A percentile compares a stretch with the other conserved stretches of the same genome.
Conservation (phyloP, 2,797 vertebrate genomes). For the Petrocephalus sullivani region DNA sequence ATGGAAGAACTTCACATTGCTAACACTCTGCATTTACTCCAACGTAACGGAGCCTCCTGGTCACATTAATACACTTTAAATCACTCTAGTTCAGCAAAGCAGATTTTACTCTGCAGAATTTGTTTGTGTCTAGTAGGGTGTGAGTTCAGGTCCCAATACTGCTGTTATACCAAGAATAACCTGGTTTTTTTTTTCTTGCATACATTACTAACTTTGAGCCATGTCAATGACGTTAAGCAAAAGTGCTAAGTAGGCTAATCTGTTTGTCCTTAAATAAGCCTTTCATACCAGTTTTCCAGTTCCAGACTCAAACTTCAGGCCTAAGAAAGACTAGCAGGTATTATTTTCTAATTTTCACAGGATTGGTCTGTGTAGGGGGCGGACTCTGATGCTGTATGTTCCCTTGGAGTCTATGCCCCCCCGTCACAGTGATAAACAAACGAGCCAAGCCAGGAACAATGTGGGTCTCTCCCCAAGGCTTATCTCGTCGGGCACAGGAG, state of each 20-base stretch:
- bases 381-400: conserved; percentile 11
- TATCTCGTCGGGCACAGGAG: conserved; percentile 69
- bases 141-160: neutral
- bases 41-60: neutral
- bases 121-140: neutral
- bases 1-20: neutral
- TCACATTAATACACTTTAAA: neutral
- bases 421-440: conserved; percentile 71
- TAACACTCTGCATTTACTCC: neutral
- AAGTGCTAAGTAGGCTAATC: neutral
- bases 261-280: neutral
- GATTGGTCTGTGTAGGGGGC: neutral
- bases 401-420: conserved; percentile 43
- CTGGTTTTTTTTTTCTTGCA: neutral
- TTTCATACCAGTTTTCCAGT: neutral
- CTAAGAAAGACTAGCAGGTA: neutral
- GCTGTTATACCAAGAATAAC: neutral
- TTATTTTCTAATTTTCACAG: neutral
- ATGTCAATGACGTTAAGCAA: neutral
- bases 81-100: neutral
- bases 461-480: conserved; percentile 59
- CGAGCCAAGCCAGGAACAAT: conserved; percentile 64
- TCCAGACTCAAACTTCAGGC: neutral
- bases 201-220: neutral
- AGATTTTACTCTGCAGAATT: neutral